Conservation (phyloP, 2,888 invertebrate genomes). For the Heliconius ismenius region DNA sequence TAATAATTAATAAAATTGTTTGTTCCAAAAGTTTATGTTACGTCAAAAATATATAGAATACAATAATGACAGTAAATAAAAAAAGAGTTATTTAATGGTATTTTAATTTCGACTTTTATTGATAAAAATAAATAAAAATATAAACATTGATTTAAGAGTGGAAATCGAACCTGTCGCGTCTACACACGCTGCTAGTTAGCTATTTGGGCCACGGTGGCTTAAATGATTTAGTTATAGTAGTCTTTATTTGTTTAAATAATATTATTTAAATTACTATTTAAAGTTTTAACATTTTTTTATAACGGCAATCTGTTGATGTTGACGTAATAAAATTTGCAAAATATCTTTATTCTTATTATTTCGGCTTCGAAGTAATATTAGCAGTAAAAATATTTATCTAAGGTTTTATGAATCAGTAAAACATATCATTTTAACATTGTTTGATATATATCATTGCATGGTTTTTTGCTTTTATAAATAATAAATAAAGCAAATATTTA, state of each 20-base stretch:
- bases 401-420: background rate
- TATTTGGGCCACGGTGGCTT: too few relatives aligned
- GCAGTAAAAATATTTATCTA: background rate
- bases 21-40: background rate
- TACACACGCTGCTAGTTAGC: too few relatives aligned
- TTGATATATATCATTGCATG: constrained; percentile 26
- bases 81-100: background rate
- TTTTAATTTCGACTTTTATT: too few relatives aligned
- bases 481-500: constrained; percentile 2
- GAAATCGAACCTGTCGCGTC: too few relatives aligned
- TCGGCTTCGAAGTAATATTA: background rate
- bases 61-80: background rate
- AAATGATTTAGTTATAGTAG: background rate
- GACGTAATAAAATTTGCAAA: background rate
- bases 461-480: constrained; percentile 23
- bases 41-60: background rate
- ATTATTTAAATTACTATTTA: background rate
- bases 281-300: background rate
- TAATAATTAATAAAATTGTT: background rate
- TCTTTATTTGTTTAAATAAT: background rate
- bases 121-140: too few relatives aligned
- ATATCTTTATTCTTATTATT: too few relatives aligned
- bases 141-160: too few relatives aligned
- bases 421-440: background rate
- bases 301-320: background rate